Percentiles rank a stretch among this genome's conserved stretches.
Conservation (phyloP, 2,797 vertebrate genomes). For the Xiphorhynchus erythropygius region DNA sequence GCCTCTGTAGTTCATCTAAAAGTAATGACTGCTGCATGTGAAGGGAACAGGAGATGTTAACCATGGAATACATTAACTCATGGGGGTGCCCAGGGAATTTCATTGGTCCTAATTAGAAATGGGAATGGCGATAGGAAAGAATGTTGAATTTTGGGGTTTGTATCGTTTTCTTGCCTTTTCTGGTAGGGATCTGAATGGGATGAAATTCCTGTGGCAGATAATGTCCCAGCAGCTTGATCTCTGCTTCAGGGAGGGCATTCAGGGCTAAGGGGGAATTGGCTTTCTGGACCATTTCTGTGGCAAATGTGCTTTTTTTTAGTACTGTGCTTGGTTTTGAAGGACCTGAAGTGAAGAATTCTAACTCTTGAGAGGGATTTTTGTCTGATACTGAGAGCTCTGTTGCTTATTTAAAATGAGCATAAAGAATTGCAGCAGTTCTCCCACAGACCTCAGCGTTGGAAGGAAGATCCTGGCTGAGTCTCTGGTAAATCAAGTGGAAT, state of each 20-base stretch:
- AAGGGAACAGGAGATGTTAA: conserved; percentile 42
- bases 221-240: not conserved
- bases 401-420: not conserved
- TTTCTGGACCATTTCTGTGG: not conserved
- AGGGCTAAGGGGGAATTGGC: not conserved
- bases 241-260: not conserved
- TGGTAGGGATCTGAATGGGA: not conserved
- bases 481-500: not conserved
- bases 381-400: not conserved
- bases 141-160: not conserved
- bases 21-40: conserved; percentile 74
- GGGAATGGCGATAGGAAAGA: not conserved
- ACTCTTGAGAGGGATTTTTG: not conserved
- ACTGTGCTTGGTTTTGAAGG: not conserved
- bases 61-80: conserved; percentile 39
- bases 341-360: not conserved
- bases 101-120: not conserved
- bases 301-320: not conserved
- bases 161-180: not conserved
- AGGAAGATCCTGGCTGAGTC: not conserved
- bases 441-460: not conserved
- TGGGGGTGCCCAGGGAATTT: not conserved
- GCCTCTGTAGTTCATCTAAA: conserved; percentile 76
- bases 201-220: not conserved
- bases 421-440: not conserved